Evolutionary conservation across 1,140 invertebrate genomes (phyloP).

Genomic region (Drosophila lini): DNA sequence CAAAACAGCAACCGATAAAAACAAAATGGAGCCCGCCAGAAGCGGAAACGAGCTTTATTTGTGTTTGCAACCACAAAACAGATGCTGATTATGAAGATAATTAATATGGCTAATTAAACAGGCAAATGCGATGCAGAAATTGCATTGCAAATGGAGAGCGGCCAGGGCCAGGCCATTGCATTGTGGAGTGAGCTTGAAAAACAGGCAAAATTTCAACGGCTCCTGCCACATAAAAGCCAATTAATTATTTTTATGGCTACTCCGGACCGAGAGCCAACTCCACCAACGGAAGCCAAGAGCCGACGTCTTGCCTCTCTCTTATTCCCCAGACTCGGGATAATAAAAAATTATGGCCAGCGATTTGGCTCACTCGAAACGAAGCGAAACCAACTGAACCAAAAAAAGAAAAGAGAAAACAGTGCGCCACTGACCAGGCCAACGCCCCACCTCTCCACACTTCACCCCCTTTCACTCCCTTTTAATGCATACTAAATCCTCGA

Average conservation of each 20-base stretch:
- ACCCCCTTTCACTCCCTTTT: constrained; percentile 10
- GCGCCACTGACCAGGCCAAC: constrained; percentile 66
- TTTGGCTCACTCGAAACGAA: constrained; percentile 72
- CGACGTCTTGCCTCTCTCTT: constrained; percentile 16
- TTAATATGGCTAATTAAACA: constrained; percentile 77
- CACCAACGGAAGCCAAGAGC: constrained; percentile 70
- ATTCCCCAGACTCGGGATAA: constrained; percentile 49
- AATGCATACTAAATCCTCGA: constrained; percentile 40
- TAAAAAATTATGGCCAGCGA: constrained; percentile 79
- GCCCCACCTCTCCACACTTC: not conserved
- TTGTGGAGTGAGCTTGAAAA: constrained; percentile 22
- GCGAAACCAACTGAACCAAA: constrained; percentile 20
- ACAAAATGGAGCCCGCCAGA: constrained; percentile 54
- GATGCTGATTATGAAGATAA: constrained; percentile 65
- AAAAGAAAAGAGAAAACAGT: constrained; percentile 28
- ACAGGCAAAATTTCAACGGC: constrained; percentile 73
- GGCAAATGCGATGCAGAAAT: constrained; percentile 52
- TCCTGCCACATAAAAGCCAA: constrained; percentile 81
- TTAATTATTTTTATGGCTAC: constrained; percentile 82
- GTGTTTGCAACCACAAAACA: constrained; percentile 58
- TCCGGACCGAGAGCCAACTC: constrained; percentile 46
- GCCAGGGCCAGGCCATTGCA: not conserved
- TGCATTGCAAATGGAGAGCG: constrained; percentile 36
- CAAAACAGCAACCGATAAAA: constrained; percentile 38
- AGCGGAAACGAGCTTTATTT: constrained; percentile 67